Evolutionary conservation across 2,113 vertebrate genomes (phyloP), one percentile per base, ranked within the genome.

Genomic region (Pipra filicauda): DNA sequence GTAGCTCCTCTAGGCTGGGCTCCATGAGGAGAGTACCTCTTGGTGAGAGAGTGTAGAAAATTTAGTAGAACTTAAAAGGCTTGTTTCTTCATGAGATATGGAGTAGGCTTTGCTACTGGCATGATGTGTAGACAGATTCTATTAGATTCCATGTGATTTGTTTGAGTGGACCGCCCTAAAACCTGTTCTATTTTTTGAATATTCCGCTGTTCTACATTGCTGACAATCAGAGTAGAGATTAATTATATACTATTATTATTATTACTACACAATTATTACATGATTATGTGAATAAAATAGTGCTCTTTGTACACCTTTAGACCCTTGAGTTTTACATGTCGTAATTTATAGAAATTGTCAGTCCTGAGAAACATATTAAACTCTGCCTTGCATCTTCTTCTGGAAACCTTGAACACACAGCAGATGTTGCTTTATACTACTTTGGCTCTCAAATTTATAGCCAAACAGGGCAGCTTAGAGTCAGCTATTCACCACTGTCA

Each of bases 371-470:
- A 64, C 6, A 21, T 7, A 5, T 44, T 71, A 31, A 66, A 16
- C 11, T 82, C 52, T 67, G 17, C 2, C 4, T 82, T 78, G 52
- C 13, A 39, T 19, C 33, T 62, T 84, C 31, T 52, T 73, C 84
- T 51, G 22, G 49, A 87, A 64, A 20, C 33, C 27, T 57, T 52
- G 16, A 57, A 71, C 12, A 37, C 30, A 28, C 16, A 8, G 9
- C 7, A 79, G 33, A 18, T 87, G 13, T 8, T 57, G 33, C 20
- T 62, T 85, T 59, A 15, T 24, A 7, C 16, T 23, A 39, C 11
- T 21, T 73, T 2, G 0, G 5, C 13, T 66, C 51, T 77, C 0
- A 1, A 39, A 86, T 61, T 79, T 4, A 0, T 27, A 49, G 35
- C 14, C 43, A 57, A 78, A 31, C 8, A 76, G 14, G 31, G 28